Percentiles rank a stretch among this genome's conserved stretches.
phyloP scores from a whole-genome alignment of 2,113 vertebrate species.

The Cyanocitta stelleri region DNA sequence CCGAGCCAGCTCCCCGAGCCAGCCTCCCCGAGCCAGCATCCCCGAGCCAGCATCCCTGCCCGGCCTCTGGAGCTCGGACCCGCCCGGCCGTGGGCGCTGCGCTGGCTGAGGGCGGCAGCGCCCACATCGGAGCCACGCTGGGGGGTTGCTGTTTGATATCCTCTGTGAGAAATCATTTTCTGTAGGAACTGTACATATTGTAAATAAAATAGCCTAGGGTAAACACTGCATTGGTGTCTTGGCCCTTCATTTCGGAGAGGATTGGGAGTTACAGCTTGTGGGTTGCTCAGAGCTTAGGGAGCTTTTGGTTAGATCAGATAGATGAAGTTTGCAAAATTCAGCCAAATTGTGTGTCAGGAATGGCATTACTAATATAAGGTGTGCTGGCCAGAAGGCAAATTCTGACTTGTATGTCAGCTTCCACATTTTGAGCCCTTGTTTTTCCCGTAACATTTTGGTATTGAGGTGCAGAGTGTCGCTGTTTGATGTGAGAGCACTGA shows the following conservation, averaged over 20 bases:
- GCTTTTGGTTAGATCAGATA: background rate
- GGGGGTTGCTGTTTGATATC: background rate
- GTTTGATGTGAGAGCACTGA: background rate
- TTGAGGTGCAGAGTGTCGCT: fast-evolving
- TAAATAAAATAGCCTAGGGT: slow-evolving; percentile 45
- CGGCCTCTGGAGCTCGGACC: background rate
- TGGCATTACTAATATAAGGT: background rate
- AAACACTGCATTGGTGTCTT: background rate
- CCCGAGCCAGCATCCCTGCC: background rate
- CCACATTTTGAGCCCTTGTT: background rate
- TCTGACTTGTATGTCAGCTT: background rate
- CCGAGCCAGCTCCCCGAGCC: background rate
- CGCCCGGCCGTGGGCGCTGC: background rate
- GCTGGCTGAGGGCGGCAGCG: background rate
- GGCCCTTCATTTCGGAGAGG: background rate
- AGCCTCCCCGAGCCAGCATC: background rate
- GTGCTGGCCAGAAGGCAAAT: background rate
- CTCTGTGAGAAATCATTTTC: slow-evolving; percentile 3
- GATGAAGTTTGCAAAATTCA: background rate
- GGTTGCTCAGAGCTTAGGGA: fast-evolving
- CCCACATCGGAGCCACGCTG: background rate
- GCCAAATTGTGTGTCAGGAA: background rate
- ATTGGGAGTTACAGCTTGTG: background rate
- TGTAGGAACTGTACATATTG: slow-evolving; percentile 56
- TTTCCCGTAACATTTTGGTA: background rate